A percentile compares a stretch with the other conserved stretches of the same genome.
Evolutionary conservation across 2,797 vertebrate genomes (phyloP).

Genomic region (Thripadectes ignobilis): DNA sequence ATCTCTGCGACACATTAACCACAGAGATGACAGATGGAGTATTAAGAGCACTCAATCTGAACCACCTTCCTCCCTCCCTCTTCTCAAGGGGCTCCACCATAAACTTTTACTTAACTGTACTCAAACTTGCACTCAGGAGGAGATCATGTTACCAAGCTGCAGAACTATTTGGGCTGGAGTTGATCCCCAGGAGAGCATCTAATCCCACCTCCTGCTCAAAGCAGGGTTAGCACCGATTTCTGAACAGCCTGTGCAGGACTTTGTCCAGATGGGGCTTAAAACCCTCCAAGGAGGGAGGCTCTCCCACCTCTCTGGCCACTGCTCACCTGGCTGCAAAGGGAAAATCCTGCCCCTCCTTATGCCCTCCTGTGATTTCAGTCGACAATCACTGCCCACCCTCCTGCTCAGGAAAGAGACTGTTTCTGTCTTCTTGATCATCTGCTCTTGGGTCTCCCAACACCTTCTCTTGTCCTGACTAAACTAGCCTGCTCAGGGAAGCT

Average conservation of each 20-base stretch:
- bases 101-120: constrained; percentile 51
- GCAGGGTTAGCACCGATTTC: constrained; percentile 9
- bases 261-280: neutral
- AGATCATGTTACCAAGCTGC: constrained; percentile 29
- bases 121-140: neutral
- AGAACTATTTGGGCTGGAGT: neutral
- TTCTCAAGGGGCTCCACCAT: constrained; percentile 29
- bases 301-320: neutral
- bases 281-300: neutral
- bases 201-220: constrained; percentile 7
- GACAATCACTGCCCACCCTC: neutral
- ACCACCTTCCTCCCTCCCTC: constrained; percentile 42
- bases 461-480: neutral
- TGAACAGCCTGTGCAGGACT: neutral
- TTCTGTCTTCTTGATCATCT: neutral
- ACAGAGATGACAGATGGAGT: constrained; percentile 60
- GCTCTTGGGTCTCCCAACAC: neutral
- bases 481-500: neutral
- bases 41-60: constrained; percentile 53
- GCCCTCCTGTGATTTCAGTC: neutral
- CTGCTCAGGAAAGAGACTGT: neutral
- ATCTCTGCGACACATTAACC: constrained; percentile 45
- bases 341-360: neutral
- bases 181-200: constrained; percentile 15
- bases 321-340: neutral